Evolutionary conservation across 2,113 vertebrate genomes (phyloP), one percentile per base, ranked within the genome.

Genomic region (Grallaria varia): DNA sequence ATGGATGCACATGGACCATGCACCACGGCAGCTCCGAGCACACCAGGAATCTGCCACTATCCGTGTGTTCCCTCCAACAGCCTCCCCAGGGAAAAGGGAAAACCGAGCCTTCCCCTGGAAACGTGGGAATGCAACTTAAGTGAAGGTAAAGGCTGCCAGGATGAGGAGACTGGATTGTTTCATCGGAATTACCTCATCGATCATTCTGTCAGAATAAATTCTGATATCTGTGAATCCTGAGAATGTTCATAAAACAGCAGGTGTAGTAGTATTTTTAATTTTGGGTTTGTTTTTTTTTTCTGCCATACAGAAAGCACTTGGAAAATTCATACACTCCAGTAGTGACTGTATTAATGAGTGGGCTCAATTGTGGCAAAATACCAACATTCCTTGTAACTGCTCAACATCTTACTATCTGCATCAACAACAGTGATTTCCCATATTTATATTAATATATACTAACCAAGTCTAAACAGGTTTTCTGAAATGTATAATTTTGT

Each of bases 401-500:
- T 69, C n/a, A 24, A 3, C 12, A 27, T 42, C 25, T 71, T 25
- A 20, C 7, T 45, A 3, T 55, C 30, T 56, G 31, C 49, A 79
- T 33, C 44, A 73, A 40, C 30, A 79, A 1, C 6, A 24, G n/a
- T n/a, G 39, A 60, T 50, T 68, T 64, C 68, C 50, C 4, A 55
- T 1, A 5, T 2, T 1, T 5, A 15, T 8, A 13, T 42, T 14
- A 35, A 0, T 1, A 74, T 56, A 53, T 24, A 56, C 12, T 55
- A 68, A 17, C 31, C 53, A 55, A 62, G 21, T 22, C 44, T 12
- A 62, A 17, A 19, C 9, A 52, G 24, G 21, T 44, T 78, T 80
- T 71, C 39, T 68, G 62, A 81, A 44, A 25, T 35, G 11, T 8
- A 22, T 31, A 12, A 1, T 13, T 69, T 80, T 45, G 6, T 62